Percentiles rank a stretch among this genome's conserved stretches.
Evolutionary conservation across 2,113 vertebrate genomes (phyloP).

Genomic region (Mystacornis crossleyi): DNA sequence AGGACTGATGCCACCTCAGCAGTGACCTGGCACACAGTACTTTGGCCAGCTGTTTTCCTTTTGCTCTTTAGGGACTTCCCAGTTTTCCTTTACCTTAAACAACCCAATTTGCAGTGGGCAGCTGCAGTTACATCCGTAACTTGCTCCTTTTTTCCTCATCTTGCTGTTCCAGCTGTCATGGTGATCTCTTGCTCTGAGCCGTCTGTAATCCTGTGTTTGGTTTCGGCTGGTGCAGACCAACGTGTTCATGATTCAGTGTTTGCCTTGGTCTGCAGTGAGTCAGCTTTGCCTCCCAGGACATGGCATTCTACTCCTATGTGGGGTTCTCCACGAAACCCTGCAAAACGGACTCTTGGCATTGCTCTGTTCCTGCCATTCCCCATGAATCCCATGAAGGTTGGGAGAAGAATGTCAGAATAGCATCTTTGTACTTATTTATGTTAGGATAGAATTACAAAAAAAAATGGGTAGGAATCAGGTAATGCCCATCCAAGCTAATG

Average conservation of each 20-base stretch:
- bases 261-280: neutral
- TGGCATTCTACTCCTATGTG: neutral
- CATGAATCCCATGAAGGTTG: neutral
- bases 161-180: neutral
- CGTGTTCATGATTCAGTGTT: accelerated
- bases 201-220: neutral
- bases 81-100: neutral
- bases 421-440: neutral
- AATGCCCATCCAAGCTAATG: neutral
- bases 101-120: neutral
- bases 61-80: neutral
- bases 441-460: neutral
- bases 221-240: neutral
- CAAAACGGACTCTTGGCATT: neutral
- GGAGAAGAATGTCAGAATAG: neutral
- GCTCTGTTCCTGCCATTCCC: neutral
- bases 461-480: neutral
- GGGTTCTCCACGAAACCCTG: neutral
- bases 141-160: neutral
- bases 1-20: conserved; percentile 6
- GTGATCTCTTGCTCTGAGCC: neutral
- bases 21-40: neutral
- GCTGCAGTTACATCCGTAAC: neutral
- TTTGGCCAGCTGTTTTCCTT: neutral
- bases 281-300: neutral